A percentile compares a stretch with the other conserved stretches of the same genome.
phyloP scores from a whole-genome alignment of 2,888 invertebrate species.

The Apamea crenata region DNA sequence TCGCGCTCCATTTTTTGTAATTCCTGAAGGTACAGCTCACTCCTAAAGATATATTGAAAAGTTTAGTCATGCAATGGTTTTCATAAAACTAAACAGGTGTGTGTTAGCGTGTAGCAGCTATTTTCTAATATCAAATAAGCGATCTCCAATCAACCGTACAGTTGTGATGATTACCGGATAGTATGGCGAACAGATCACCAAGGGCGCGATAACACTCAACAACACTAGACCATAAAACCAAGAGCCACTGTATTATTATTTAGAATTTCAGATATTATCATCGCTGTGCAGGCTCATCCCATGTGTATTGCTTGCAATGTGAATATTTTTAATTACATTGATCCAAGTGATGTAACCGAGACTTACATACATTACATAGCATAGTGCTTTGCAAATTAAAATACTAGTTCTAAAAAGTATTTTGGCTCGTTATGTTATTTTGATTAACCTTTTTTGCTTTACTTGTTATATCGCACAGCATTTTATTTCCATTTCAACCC shows the following conservation, averaged over 20 bases:
- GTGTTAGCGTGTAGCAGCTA: constrained; percentile 57
- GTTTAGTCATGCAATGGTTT: constrained; percentile 10
- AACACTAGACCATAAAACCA: constrained; percentile 33
- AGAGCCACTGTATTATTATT: constrained; percentile 50
- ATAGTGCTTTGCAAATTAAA: constrained; percentile 10
- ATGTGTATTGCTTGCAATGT: constrained; percentile 41
- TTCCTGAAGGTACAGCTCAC: constrained; percentile 70
- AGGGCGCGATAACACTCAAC: constrained; percentile 28
- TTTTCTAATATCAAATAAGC: constrained; percentile 48
- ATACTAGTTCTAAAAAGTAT: not conserved
- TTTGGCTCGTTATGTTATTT: constrained; percentile 17
- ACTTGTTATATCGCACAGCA: constrained; percentile 61
- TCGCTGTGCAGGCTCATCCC: constrained; percentile 62
- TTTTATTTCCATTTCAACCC: constrained; percentile 19
- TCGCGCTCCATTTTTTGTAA: constrained; percentile 71
- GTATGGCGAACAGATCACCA: constrained; percentile 14
- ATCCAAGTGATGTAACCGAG: constrained; percentile 14
- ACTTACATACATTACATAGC: constrained; percentile 15
- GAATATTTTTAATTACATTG: constrained; percentile 23
- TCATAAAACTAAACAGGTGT: constrained; percentile 12
- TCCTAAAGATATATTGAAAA: constrained; percentile 69
- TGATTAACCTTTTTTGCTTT: not conserved
- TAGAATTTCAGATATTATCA: constrained; percentile 39
- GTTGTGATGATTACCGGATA: constrained; percentile 43
- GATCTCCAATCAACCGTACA: constrained; percentile 42